phyloP scores from a whole-genome alignment of 2,797 vertebrate species.

The Vipera latastei region DNA sequence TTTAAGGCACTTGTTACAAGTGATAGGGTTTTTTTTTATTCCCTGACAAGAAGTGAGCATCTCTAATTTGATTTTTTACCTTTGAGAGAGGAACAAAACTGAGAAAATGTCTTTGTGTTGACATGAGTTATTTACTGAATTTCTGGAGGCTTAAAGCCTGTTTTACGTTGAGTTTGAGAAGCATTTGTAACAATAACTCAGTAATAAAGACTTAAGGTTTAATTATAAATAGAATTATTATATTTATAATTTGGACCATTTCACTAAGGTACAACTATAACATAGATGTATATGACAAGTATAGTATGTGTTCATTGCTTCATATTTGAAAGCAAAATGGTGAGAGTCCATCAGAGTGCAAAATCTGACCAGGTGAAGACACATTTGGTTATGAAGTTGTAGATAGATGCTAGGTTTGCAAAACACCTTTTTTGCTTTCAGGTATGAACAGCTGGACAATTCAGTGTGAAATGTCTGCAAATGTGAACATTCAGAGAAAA shows the following conservation, averaged over 20 bases:
- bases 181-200: not conserved
- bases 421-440: not conserved
- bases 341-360: not conserved
- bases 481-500: not conserved
- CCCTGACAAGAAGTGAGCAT: not conserved
- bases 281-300: not conserved
- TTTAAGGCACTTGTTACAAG: not conserved
- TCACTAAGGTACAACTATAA: not conserved
- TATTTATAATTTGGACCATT: not conserved
- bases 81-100: not conserved
- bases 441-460: not conserved
- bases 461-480: not conserved
- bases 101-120: not conserved
- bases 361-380: not conserved
- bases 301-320: not conserved
- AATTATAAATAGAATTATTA: not conserved
- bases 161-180: not conserved
- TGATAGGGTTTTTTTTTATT: not conserved
- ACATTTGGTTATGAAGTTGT: not conserved
- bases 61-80: not conserved
- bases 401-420: not conserved
- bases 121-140: slow-evolving; percentile 4
- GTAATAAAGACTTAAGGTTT: not conserved
- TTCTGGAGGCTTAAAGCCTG: slow-evolving; percentile 10
- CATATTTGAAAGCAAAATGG: not conserved